Percentiles rank a stretch among this genome's conserved stretches.
phyloP scores from a whole-genome alignment of 2,113 vertebrate genomes.

The Cephalopterus ornatus region DNA sequence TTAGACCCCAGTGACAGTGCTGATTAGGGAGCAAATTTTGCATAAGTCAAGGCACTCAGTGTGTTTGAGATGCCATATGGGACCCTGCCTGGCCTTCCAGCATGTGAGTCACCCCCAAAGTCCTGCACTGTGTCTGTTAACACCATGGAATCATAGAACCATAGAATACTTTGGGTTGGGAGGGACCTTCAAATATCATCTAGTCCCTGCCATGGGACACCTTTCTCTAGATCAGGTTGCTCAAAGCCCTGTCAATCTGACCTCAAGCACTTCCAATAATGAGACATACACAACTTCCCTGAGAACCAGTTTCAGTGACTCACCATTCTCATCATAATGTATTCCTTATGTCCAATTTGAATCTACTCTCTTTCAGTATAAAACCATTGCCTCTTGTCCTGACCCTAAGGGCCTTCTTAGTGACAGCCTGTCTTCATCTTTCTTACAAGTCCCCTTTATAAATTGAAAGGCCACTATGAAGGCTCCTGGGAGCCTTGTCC shows the following conservation, averaged over 20 bases:
- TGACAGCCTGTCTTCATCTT: not conserved
- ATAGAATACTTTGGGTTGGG: not conserved
- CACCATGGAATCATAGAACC: not conserved
- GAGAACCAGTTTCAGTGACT: not conserved
- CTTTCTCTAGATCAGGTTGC: not conserved
- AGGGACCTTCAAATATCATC: not conserved
- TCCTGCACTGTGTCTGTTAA: not conserved
- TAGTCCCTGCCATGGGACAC: not conserved
- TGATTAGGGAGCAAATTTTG: not conserved
- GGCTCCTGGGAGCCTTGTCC: too few species aligned
- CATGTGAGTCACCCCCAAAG: not conserved
- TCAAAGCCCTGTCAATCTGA: not conserved
- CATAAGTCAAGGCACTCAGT: not conserved
- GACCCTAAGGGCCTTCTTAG: not conserved
- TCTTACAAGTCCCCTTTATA: not conserved
- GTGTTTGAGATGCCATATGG: not conserved
- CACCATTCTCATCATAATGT: not conserved
- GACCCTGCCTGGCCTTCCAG: not conserved
- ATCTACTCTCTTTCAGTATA: not conserved
- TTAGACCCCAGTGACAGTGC: not conserved
- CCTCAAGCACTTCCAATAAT: not conserved
- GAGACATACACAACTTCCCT: not conserved
- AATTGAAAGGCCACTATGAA: not conserved
- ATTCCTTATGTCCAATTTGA: not conserved
- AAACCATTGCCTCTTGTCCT: not conserved